phyloP scores from a whole-genome alignment of 2,113 vertebrate genomes.

The Hucho hucho region DNA sequence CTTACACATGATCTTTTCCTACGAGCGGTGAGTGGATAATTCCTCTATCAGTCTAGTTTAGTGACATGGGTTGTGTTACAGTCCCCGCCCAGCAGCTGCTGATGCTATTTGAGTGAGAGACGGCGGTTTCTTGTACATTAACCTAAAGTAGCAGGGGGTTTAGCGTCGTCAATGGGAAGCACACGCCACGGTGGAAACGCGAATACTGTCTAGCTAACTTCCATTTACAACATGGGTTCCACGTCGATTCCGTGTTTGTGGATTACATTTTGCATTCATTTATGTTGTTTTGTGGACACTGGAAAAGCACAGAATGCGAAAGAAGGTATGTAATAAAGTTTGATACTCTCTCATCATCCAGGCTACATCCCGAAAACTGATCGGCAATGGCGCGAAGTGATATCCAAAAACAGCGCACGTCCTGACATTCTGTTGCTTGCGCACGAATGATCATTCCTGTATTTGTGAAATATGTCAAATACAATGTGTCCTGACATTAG shows the following conservation, averaged over 20 bases:
- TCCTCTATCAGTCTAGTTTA: conserved; percentile 65
- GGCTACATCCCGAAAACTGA: conserved; percentile 24
- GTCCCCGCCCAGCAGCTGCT: conserved; percentile 62
- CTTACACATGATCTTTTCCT: not conserved
- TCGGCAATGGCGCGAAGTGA: conserved; percentile 18
- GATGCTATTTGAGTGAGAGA: conserved; percentile 85
- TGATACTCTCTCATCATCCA: conserved; percentile 39
- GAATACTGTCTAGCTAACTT: conserved; percentile 60
- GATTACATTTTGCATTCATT: conserved; percentile 87
- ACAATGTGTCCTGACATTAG: not conserved
- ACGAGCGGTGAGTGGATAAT: conserved; percentile 53
- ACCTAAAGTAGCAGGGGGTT: conserved; percentile 56
- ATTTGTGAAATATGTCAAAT: not conserved
- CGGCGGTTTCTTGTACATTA: conserved; percentile 79
- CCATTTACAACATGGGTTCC: conserved; percentile 84
- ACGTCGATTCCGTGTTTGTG: conserved; percentile 79
- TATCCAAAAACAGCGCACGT: conserved; percentile 6
- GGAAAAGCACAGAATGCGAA: conserved; percentile 91
- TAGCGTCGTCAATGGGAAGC: conserved; percentile 72
- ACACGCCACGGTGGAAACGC: conserved; percentile 61
- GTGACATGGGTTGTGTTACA: conserved; percentile 44
- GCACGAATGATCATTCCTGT: not conserved
- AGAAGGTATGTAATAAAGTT: conserved; percentile 90
- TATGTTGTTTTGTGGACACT: conserved; percentile 79
- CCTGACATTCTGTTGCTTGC: not conserved